Percentiles rank a stretch among this genome's conserved stretches.
phyloP scores from a whole-genome alignment of 2,113 vertebrate genomes.

The Oreamnos americanus region DNA sequence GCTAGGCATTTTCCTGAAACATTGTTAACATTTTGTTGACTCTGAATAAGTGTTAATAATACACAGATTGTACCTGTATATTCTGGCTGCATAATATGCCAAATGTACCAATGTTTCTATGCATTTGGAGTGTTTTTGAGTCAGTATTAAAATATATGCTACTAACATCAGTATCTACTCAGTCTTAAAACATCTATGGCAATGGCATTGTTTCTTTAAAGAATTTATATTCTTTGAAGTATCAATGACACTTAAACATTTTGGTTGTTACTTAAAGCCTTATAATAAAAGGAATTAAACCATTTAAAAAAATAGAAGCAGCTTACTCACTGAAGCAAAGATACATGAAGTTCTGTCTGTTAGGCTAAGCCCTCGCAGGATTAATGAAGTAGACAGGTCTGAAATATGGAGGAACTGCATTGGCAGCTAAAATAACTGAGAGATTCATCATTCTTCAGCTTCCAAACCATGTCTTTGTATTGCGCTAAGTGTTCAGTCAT shows the following conservation, averaged over 20 bases:
- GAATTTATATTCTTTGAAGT: background rate
- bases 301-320: background rate
- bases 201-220: slow-evolving; percentile 5
- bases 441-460: background rate
- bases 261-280: slow-evolving; percentile 38
- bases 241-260: background rate
- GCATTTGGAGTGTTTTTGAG: slow-evolving; percentile 42
- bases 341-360: background rate
- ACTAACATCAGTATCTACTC: background rate
- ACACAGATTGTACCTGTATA: slow-evolving; percentile 44
- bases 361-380: background rate
- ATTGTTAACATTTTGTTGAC: slow-evolving; percentile 63
- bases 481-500: slow-evolving; percentile 20
- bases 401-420: background rate
- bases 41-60: slow-evolving; percentile 65
- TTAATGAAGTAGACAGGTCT: background rate
- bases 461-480: background rate
- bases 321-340: background rate
- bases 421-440: background rate
- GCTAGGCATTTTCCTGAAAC: slow-evolving; percentile 67
- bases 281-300: slow-evolving; percentile 18
- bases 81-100: slow-evolving; percentile 48
- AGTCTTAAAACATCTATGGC: background rate
- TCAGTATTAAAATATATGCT: slow-evolving; percentile 40
- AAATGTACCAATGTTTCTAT: slow-evolving; percentile 23